These are phyloP conservation scores for Cephus pygmeus DNA, from an alignment of 2,888 invertebrate species.

Conservation along the genomic window DNA sequence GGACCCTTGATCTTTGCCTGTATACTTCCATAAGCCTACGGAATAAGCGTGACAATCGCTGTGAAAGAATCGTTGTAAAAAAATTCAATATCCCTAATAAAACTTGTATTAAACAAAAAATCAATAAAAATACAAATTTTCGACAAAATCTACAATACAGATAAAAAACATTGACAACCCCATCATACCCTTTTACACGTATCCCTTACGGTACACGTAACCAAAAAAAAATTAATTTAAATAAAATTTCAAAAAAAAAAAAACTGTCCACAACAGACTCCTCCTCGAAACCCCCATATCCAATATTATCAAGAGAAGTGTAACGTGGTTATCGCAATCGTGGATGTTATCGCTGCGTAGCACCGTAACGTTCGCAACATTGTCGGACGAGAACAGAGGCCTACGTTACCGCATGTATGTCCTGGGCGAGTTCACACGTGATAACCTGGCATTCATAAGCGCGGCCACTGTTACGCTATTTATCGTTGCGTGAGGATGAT, in stretches of 20 bases:
- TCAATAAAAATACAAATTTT: too few relatives aligned
- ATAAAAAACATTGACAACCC: too few relatives aligned
- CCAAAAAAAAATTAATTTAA: background rate
- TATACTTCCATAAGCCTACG: background rate
- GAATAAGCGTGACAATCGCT: background rate
- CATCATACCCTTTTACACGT: too few relatives aligned
- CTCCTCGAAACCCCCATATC: background rate
- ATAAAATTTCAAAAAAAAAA: too few relatives aligned
- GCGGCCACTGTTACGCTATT: constrained; percentile 29
- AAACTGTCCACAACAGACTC: background rate
- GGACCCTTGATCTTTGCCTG: background rate
- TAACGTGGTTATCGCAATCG: background rate
- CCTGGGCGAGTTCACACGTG: constrained; percentile 21
- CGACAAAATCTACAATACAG: too few relatives aligned
- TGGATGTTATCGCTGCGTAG: background rate
- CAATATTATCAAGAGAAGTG: background rate
- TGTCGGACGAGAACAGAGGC: background rate
- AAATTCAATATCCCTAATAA: background rate
- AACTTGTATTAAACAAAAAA: too few relatives aligned
- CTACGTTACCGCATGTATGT: background rate
- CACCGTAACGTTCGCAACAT: background rate
- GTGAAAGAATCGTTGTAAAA: background rate
- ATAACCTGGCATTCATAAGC: constrained; percentile 33
- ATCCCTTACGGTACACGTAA: background rate
- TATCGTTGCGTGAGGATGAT: constrained; percentile 14